Conservation (phyloP, 2,797 vertebrate genomes). For the Pipistrellus kuhlii region DNA sequence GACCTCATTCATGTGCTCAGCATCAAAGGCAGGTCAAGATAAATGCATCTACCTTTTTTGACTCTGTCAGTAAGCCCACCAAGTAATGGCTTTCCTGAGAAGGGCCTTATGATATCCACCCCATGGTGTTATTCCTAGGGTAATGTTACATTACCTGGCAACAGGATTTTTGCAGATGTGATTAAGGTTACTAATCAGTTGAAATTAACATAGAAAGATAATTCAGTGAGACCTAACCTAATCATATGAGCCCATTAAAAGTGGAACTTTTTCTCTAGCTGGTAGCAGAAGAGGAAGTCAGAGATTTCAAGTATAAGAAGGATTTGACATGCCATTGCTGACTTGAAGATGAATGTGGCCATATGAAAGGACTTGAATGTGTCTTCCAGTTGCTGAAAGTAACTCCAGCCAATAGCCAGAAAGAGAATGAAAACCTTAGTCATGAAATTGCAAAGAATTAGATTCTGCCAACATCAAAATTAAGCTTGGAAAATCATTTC, state of each 20-base stretch:
- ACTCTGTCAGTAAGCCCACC: background rate
- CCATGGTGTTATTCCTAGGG: background rate
- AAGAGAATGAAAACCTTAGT: background rate
- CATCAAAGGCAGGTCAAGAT: background rate
- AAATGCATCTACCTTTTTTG: background rate
- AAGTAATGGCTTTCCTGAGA: background rate
- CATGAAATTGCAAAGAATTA: background rate
- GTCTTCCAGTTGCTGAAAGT: background rate
- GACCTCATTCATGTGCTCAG: background rate
- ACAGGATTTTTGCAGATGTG: constrained; percentile 1
- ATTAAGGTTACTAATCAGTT: constrained; percentile 63
- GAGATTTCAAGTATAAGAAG: background rate
- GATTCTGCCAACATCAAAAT: background rate
- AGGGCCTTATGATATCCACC: background rate
- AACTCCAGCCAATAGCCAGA: background rate
- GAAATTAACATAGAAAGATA: constrained; percentile 4
- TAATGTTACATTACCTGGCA: background rate
- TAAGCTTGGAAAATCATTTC: background rate
- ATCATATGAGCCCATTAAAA: constrained; percentile 5
- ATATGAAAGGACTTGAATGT: background rate
- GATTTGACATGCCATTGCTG: background rate
- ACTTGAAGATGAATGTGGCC: background rate
- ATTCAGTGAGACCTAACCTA: background rate
- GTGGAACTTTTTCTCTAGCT: background rate
- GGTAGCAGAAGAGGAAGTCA: background rate